Evolutionary conservation across 2,888 invertebrate species (phyloP).

Genomic region (Hymenopus coronatus): DNA sequence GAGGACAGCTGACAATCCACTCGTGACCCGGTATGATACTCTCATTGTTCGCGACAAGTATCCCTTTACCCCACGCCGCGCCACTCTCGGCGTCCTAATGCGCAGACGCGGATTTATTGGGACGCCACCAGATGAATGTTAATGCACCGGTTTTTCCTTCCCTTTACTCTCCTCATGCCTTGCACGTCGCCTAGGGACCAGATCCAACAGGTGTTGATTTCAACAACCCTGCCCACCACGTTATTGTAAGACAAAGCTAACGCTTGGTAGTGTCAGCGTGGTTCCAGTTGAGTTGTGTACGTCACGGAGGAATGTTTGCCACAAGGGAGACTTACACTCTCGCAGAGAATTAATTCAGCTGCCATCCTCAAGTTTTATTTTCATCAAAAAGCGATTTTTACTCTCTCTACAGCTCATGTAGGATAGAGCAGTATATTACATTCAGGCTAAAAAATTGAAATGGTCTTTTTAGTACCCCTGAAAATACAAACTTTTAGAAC

Average conservation of each 20-base stretch:
- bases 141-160: neutral
- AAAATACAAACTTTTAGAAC: too few species aligned
- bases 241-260: neutral
- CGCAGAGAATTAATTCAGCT: too few species aligned
- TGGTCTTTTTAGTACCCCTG: too few species aligned
- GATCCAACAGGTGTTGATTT: neutral
- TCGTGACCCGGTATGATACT: neutral
- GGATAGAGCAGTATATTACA: too few species aligned
- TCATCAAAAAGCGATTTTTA: too few species aligned
- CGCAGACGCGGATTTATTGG: neutral
- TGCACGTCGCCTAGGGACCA: neutral
- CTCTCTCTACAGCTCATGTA: too few species aligned
- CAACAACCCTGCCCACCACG: neutral
- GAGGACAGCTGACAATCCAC: neutral
- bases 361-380: too few species aligned
- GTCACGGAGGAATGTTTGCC: neutral
- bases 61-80: neutral
- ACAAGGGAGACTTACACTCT: too few species aligned
- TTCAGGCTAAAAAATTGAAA: too few species aligned
- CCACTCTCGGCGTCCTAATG: neutral
- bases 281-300: neutral
- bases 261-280: neutral
- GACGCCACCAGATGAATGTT: neutral
- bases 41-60: neutral
- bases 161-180: neutral